Base-by-base conservation (phyloP, 1,140 invertebrate species). In the Drosophila guanche region DNA sequence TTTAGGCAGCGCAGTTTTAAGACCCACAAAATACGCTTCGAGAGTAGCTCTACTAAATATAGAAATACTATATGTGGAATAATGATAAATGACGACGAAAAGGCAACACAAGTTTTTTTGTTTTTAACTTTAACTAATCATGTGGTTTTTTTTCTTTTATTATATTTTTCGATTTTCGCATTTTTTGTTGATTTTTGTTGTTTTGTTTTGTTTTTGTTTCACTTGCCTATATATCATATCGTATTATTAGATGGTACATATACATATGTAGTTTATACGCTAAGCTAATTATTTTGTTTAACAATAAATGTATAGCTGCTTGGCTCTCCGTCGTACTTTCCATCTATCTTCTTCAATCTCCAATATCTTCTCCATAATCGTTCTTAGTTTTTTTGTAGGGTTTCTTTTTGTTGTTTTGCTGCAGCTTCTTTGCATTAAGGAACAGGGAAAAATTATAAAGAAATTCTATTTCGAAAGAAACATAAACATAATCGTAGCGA, bases 201-300 rank as follows among this genome's bases (percentile, higher is more conserved):
- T 55, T 60, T 61, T 37, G 48, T 67, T 54, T 52, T 78, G 48
- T 56, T 61, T 62, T 65, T 45, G 67, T 70, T 76, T 83, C 79
- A 79, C 79, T 76, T 69, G 54, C 81, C 76, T 85, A 85, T 76
- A 61, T 75, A 37, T 37, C 33, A 61, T 75, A 37, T 37, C 33
- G 33, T 37, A 67, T 67, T 85, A 77, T 85, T 85, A 80, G 74
- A 76, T 84, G 76, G 72, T 84, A 84, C 81, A 80, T 84, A 80
- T 83, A 83, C 75, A 83, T 83, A 83, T 79, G 76, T 84, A 84
- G 70, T 84, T 83, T 84, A 85, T 80, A 86, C 57, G 80, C 80
- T 85, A 85, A 74, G 76, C 80, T 85, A 85, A 86, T 66, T 85
- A 85, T 85, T 76, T 85, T 85, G 76, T 85, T 85, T 85, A 85